A percentile compares a stretch with the other conserved stretches of the same genome.
phyloP scores from a whole-genome alignment of 2,888 invertebrate species.

The Limnephilus auricula region DNA sequence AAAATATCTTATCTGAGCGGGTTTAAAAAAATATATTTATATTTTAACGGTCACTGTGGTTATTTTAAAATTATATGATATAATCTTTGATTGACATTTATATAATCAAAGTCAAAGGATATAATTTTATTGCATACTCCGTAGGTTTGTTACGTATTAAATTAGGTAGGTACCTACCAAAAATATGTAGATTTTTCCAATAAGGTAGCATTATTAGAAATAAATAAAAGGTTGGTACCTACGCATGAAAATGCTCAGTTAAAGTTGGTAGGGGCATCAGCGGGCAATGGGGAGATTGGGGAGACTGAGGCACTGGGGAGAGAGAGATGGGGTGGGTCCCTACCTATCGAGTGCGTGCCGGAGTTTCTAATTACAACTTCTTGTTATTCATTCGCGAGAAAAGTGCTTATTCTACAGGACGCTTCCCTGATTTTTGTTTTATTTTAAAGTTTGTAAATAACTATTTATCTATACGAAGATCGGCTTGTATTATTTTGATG shows the following conservation, averaged over 20 bases:
- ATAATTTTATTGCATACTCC: too few relatives aligned
- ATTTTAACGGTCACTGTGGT: too few relatives aligned
- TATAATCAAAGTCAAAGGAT: too few relatives aligned
- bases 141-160: too few relatives aligned
- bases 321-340: slow-evolving; percentile 51
- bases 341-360: slow-evolving; percentile 13
- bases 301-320: not conserved
- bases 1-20: too few relatives aligned
- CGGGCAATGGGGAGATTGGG: not conserved
- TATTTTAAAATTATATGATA: too few relatives aligned
- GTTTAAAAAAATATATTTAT: too few relatives aligned
- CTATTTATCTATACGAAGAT: too few relatives aligned
- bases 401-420: slow-evolving; percentile 57
- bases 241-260: not conserved
- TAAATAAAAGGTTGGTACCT: not conserved
- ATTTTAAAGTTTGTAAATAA: not conserved
- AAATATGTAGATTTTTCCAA: not conserved
- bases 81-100: too few relatives aligned
- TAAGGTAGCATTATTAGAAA: not conserved
- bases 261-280: not conserved
- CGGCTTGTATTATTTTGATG: too few relatives aligned
- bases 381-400: slow-evolving; percentile 62
- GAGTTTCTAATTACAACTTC: slow-evolving; percentile 49
- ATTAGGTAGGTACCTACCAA: not conserved
- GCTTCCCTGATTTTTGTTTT: not conserved